Base-by-base conservation (phyloP, 2,113 vertebrate genomes). In the Sinocyclocheilus maitianheensis region DNA sequence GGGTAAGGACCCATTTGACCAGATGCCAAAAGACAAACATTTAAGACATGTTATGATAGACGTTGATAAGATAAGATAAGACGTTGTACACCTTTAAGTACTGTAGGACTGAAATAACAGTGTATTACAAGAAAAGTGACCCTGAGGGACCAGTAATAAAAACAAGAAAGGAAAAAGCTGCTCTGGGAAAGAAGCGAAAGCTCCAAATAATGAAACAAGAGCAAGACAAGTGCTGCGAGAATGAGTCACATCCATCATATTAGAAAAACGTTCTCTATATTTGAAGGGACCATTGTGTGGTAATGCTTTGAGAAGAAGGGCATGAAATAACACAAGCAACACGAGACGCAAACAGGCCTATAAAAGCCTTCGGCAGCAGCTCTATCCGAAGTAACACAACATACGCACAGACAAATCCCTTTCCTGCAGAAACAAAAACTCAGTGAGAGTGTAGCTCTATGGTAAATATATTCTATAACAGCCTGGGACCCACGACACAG, bases 291-390 rank as follows among this genome's bases (percentile, higher is more conserved):
- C 51, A 80, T n/a, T 69, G 48, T 43, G 76, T 10, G 1, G 46
- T 48, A 55, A 72, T 43, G 83, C 40, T 74, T 40, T 48, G 10
- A 46, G 46, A 80, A 79, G 62, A 60, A 43, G 63, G 8, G 20
- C 72, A 74, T 43, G 79, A 58, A 87, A 60, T 24, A 77, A 87
- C 76, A 84, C 84, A 86, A 84, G 83, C 85, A 88, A 82, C 86
- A 84, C 74, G 69, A 79, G 62, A 88, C 76, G 34, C 84, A 58
- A 80, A 85, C 86, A 72, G 89, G 80, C 86, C 88, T 84, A 87
- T 84, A 87, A 84, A 84, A 79, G 89, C 86, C 87, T 87, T 90
- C 89, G 88, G 88, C 84, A 46, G 20, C 75, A 87, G 87, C 87
- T 88, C 84, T 88, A 85, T 90, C 88, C 89, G 88, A 91, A 90